Percentiles rank a stretch among this genome's conserved stretches.
Evolutionary conservation across 2,797 vertebrate species (phyloP).

Genomic region (Sebastes aleutianus): DNA sequence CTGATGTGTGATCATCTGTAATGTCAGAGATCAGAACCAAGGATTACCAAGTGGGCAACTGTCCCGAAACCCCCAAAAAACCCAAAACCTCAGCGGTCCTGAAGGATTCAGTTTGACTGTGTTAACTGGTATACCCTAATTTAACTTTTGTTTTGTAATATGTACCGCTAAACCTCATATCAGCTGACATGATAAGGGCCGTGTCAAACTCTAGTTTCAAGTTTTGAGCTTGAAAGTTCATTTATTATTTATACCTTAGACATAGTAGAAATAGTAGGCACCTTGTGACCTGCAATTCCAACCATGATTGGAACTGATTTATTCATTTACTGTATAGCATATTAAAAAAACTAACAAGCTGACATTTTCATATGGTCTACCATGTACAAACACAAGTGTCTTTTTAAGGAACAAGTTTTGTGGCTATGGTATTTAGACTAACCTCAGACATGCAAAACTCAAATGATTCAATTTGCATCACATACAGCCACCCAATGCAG

Average conservation of each 20-base stretch:
- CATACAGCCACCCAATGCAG: neutral
- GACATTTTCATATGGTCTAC: neutral
- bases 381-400: neutral
- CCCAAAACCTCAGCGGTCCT: too few relatives aligned
- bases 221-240: neutral
- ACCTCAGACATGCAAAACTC: neutral
- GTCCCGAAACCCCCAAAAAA: too few relatives aligned
- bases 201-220: neutral
- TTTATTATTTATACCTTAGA: neutral
- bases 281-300: too few relatives aligned
- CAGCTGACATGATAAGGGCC: too few relatives aligned
- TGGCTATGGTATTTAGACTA: neutral
- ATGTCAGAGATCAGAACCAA: too few relatives aligned
- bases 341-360: neutral
- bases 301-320: neutral
- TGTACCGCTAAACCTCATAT: too few relatives aligned
- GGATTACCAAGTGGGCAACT: too few relatives aligned
- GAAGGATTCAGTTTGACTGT: too few relatives aligned
- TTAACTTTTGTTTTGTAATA: too few relatives aligned
- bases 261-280: neutral
- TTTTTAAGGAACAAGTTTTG: neutral
- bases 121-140: too few relatives aligned
- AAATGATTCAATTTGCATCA: neutral
- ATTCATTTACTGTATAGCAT: neutral
- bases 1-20: too few relatives aligned